phyloP scores from a whole-genome alignment of 2,888 invertebrate genomes.

The Melinaea menophilus region DNA sequence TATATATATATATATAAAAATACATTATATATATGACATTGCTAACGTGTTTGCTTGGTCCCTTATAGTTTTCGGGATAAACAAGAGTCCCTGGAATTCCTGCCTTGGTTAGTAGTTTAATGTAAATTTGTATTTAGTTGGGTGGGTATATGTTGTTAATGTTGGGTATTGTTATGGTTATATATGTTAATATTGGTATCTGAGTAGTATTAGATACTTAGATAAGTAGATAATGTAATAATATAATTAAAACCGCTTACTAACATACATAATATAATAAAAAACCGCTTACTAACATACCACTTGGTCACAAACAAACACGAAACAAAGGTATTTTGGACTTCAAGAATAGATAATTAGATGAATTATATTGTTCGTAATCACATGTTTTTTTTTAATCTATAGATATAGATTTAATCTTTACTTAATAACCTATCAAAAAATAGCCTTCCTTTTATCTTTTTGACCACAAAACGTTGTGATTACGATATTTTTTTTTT shows the following conservation, averaged over 20 bases:
- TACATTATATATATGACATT: conserved; percentile 18
- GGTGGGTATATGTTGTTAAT: conserved; percentile 39
- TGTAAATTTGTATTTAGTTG: conserved; percentile 59
- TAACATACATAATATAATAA: conserved; percentile 46
- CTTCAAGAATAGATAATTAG: conserved; percentile 76
- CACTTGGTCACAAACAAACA: conserved; percentile 51
- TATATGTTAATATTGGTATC: neutral
- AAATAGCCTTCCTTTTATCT: conserved; percentile 6
- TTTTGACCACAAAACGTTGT: conserved; percentile 44
- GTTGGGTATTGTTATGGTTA: conserved; percentile 11
- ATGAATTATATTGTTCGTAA: conserved; percentile 44
- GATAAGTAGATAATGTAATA: neutral
- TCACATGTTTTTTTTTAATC: conserved; percentile 40
- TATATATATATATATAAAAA: conserved; percentile 11
- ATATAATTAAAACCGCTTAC: conserved; percentile 48
- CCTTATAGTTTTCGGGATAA: conserved; percentile 88
- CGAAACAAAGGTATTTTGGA: conserved; percentile 62
- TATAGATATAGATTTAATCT: conserved; percentile 1
- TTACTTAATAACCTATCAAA: conserved; percentile 8
- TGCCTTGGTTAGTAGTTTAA: conserved; percentile 87
- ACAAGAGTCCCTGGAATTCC: conserved; percentile 86
- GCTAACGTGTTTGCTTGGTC: conserved; percentile 69
- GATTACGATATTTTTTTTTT: conserved; percentile 49
- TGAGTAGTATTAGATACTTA: neutral
- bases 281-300: conserved; percentile 62